Base-by-base conservation (phyloP, 2,888 invertebrate genomes). In the Scaeva pyrastri region DNA sequence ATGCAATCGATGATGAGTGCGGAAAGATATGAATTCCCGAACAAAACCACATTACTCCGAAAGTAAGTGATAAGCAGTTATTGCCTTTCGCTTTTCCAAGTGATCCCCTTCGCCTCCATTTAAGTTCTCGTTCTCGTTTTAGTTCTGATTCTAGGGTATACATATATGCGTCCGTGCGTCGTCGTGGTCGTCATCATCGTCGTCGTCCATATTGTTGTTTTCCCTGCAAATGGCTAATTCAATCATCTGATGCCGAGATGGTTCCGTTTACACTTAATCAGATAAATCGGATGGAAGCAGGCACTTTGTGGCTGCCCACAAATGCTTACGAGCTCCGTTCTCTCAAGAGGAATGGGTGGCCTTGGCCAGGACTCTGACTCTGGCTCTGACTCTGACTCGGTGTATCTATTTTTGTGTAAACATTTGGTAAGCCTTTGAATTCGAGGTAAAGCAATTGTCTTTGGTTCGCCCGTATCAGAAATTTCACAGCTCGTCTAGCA, bases 161-260 rank as follows among this genome's bases (percentile, higher is more conserved):
- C 76, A 71, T 87, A 52, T 56, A 12, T 19, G 8, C 39, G 43
- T 64, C 64, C 55, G 11, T n/a, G 7, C 48, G n/a, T n/a, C 12
- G 43, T 43, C 31, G 14, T n/a, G n/a, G n/a, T 31, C 31, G 31
- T 55, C 23, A 5, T 58, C 58, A 19, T 39, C 19, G 3, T 39
- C 19, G 2, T 64, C 64, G 56, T 82, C 77, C 82, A 74, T 85
- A 73, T 82, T 80, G 88, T 88, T 88, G 88, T 87, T 88, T 80
- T 87, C 81, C 79, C 80, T 87, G 77, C 86, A 91, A 91, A 91
- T 91, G 90, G 89, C 91, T 91, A 91, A 91, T 91, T 91, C 91
- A 91, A 91, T 91, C 91, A 90, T 89, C 89, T 89, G 86, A 86
- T 82, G 86, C 86, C 77, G 86, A 86, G 86, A 86, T 86, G 86